Conservation (phyloP, 1,140 invertebrate species). For the Drosophila dunni region DNA sequence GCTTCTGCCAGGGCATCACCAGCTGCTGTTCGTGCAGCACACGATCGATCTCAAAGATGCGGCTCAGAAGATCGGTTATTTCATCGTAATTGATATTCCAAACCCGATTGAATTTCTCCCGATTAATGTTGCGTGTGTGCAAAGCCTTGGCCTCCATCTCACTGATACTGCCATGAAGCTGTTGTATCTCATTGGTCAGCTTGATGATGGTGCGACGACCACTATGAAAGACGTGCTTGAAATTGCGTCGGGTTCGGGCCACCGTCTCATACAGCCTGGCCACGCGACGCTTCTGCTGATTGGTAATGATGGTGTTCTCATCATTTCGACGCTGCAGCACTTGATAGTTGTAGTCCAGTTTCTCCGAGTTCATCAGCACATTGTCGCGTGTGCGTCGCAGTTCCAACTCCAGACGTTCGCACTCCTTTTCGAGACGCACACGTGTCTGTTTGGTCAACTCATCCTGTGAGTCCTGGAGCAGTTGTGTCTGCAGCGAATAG, state of each 20-base stretch:
- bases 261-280: conserved; percentile 90
- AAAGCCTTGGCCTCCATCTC: conserved; percentile 88
- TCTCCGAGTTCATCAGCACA: conserved; percentile 91
- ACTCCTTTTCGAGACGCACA: conserved; percentile 89
- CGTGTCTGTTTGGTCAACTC: conserved; percentile 89
- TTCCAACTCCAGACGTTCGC: conserved; percentile 90
- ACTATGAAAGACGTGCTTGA: conserved; percentile 58
- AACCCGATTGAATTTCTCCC: conserved; percentile 85
- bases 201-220: conserved; percentile 86
- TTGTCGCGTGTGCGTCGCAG: conserved; percentile 90
- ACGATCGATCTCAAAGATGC: conserved; percentile 88
- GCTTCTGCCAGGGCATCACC: conserved; percentile 87
- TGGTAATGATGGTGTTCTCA: conserved; percentile 92
- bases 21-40: conserved; percentile 89
- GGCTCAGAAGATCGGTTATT: conserved; percentile 86
- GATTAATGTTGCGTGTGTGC: conserved; percentile 88
- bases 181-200: conserved; percentile 87
- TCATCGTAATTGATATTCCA: conserved; percentile 90
- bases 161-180: conserved; percentile 87
- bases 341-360: conserved; percentile 94
- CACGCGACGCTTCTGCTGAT: conserved; percentile 92
- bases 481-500: conserved; percentile 86
- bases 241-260: conserved; percentile 44
- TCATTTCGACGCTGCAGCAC: conserved; percentile 93
- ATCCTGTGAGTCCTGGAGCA: conserved; percentile 88